Conservation (phyloP, 2,113 vertebrate species). For the Stictonetta naevosa region DNA sequence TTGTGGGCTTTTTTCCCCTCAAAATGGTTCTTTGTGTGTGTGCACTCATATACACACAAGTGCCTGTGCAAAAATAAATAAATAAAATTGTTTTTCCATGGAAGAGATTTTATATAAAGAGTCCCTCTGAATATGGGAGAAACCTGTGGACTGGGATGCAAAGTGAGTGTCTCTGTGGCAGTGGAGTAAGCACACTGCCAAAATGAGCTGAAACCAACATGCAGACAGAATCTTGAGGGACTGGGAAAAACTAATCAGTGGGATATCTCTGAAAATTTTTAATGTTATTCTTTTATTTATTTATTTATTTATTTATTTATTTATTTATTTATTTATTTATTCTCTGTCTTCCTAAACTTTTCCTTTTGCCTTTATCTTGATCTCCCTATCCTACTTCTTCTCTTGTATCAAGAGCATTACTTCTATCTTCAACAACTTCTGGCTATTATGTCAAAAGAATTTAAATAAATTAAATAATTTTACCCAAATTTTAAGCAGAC, state of each 20-base stretch:
- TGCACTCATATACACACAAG: rapidly evolving
- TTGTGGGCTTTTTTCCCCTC: not conserved
- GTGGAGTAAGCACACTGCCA: not conserved
- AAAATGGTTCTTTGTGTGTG: not conserved
- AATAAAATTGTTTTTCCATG: not conserved
- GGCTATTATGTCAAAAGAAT: not conserved
- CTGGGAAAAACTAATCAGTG: not conserved
- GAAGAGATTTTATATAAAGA: not conserved
- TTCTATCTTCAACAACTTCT: not conserved
- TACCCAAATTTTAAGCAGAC: not conserved
- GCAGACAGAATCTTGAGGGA: not conserved
- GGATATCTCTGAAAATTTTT: not conserved
- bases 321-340: not conserved
- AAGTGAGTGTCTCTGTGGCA: not conserved
- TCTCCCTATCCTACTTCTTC: not conserved
- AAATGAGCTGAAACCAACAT: not conserved
- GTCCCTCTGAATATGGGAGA: not conserved
- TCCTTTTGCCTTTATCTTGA: not conserved
- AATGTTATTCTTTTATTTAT: not conserved
- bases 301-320: rapidly evolving
- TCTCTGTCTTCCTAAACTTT: not conserved
- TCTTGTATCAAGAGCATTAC: not conserved
- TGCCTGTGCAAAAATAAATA: not conserved
- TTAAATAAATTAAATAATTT: not conserved
- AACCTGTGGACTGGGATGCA: not conserved